These are phyloP conservation scores for Hedychridium roseum DNA, from an alignment of 2,888 invertebrate species.

Conservation along the genomic window DNA sequence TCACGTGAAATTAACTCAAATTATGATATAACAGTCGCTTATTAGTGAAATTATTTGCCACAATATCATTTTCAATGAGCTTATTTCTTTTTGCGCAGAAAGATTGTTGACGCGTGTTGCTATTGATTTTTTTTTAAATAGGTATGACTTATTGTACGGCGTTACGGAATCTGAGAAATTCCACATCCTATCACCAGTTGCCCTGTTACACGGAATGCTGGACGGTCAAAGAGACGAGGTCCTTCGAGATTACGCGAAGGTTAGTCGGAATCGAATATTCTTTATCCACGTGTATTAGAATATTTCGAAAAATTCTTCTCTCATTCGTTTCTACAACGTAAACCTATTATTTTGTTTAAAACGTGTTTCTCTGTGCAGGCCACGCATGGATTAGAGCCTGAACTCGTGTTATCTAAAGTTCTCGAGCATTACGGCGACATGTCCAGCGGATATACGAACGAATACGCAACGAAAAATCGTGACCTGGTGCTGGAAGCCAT, in stretches of 20 bases:
- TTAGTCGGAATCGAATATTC: slow-evolving; percentile 22
- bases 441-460: slow-evolving; percentile 69
- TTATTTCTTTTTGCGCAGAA: no score
- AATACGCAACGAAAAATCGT: slow-evolving; percentile 70
- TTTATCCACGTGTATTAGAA: slow-evolving; percentile 1
- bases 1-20: no score
- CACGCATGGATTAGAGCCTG: slow-evolving; percentile 56
- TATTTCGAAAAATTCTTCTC: no score
- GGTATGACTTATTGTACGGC: slow-evolving; percentile 87
- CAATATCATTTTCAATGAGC: no score
- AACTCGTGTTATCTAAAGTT: slow-evolving; percentile 52
- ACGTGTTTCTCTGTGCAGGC: slow-evolving; percentile 39
- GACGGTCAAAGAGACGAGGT: slow-evolving; percentile 80
- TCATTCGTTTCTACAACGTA: no score
- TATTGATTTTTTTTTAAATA: no score
- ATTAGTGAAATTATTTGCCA: no score
- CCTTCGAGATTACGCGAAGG: slow-evolving; percentile 75
- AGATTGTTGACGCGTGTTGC: no score
- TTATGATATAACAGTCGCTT: no score
- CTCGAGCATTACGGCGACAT: slow-evolving; percentile 55
- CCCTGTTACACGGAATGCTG: slow-evolving; percentile 76
- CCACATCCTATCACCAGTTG: slow-evolving; percentile 77
- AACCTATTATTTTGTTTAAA: no score
- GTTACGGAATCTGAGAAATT: slow-evolving; percentile 84
- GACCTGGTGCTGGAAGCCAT: slow-evolving; percentile 87